These are phyloP conservation scores for Apotomis capreana DNA, from an alignment of 2,888 invertebrate genomes.

Conservation along the genomic window DNA sequence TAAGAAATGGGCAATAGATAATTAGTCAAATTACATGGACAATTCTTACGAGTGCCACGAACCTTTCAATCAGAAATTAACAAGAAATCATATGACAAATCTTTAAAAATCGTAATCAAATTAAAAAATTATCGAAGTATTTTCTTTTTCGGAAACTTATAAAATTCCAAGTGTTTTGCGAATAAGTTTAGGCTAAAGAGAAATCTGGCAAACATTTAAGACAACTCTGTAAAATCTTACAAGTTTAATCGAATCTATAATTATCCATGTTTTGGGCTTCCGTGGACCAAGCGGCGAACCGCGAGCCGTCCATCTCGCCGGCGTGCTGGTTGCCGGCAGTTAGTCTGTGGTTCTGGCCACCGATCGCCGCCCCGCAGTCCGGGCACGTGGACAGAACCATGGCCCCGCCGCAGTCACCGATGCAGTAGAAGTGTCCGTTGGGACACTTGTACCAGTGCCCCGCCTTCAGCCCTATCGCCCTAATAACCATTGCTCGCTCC, in stretches of 20 bases:
- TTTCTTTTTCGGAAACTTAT: too few species aligned
- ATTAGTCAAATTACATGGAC: too few species aligned
- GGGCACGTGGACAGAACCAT: constrained; percentile 76
- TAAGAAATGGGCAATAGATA: too few species aligned
- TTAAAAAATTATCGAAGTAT: too few species aligned
- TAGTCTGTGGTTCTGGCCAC: constrained; percentile 80
- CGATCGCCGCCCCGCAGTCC: constrained; percentile 84
- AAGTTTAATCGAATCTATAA: constrained; percentile 50
- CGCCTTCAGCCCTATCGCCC: constrained; percentile 79
- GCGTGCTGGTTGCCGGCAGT: constrained; percentile 73
- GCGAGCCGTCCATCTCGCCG: constrained; percentile 81
- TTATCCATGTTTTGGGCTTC: constrained; percentile 69
- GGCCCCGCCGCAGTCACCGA: constrained; percentile 87
- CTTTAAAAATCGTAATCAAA: too few species aligned
- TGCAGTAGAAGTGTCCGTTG: constrained; percentile 87
- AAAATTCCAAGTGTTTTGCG: too few species aligned
- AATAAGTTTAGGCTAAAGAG: too few species aligned
- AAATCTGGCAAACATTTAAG: too few species aligned
- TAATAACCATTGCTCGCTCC: constrained; percentile 81
- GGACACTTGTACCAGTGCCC: constrained; percentile 89
- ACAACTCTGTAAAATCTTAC: too few species aligned
- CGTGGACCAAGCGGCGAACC: constrained; percentile 76
- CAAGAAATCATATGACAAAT: too few species aligned
- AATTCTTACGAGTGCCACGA: too few species aligned
- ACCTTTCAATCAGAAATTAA: too few species aligned